Conservation (phyloP, 2,113 vertebrate genomes). For the Ahaetulla prasina region DNA sequence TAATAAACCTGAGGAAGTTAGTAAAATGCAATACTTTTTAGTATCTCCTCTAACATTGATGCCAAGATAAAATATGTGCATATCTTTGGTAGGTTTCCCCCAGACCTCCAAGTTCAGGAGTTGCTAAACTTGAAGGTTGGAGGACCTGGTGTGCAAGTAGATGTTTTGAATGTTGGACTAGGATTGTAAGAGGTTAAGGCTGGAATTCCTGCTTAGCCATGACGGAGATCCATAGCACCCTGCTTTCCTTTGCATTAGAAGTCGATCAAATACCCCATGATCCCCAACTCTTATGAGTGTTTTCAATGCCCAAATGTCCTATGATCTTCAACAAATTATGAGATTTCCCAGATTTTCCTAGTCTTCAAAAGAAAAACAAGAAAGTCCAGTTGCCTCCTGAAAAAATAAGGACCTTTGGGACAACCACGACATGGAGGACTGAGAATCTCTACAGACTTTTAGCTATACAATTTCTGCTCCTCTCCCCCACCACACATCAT, state of each 20-base stretch:
- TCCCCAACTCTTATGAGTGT: neutral
- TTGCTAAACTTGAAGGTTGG: neutral
- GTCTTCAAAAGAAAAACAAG: no score
- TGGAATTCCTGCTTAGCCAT: neutral
- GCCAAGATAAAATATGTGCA: neutral
- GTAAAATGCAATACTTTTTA: neutral
- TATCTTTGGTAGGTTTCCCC: neutral
- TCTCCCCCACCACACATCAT: no score
- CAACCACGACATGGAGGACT: no score
- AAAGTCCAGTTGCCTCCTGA: no score
- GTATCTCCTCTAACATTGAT: neutral
- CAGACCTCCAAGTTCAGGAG: neutral
- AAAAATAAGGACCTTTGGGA: no score
- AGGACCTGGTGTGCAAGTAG: neutral
- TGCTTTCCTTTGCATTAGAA: neutral
- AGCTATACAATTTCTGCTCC: no score
- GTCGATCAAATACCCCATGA: neutral
- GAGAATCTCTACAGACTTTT: no score
- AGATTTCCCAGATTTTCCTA: neutral
- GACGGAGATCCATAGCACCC: neutral
- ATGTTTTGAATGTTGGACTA: neutral
- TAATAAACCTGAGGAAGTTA: neutral
- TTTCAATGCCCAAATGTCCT: neutral
- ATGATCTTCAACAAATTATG: neutral
- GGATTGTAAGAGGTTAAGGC: neutral